Base-by-base conservation (phyloP, 2,888 invertebrate genomes). In the Strigamia transsilvanica region DNA sequence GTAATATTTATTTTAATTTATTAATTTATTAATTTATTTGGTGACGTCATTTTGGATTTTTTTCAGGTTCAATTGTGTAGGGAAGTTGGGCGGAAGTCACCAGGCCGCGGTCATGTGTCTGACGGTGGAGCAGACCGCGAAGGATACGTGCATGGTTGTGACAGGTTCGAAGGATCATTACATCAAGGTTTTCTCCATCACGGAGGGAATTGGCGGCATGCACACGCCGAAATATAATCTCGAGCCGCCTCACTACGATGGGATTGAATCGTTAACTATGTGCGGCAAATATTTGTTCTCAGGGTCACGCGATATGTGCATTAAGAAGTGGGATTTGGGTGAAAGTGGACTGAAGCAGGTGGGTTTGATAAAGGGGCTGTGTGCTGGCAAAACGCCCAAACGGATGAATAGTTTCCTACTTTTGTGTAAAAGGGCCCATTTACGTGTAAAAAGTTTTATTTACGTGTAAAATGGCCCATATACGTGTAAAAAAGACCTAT, bases 241-340 rank as follows among this genome's bases (percentile, higher is more conserved):
- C 82, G 92, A 93, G 85, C 96, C 96, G 15, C 96, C 96, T 7
- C 96, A 96, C 89, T 96, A 96, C 88, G 96, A 96, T 88, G 96
- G 95, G 34, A 94, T 96, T 82, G 94, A 95, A 87, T 93, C 94
- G 73, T 89, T 96, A 79, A 92, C 93, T 42, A 89, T 93, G 81
- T 88, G 89, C 83, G 92, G 91, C 42, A 90, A 91, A 84, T 90
- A 90, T 18, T 89, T 96, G 23, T 96, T 94, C 90, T 94, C 94
- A 86, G 95, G 94, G 56, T 94, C 94, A 7, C 89, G 96, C 78
- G 96, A 96, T 88, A 93, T 92, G 88, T 93, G 94, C 87, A 93
- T 96, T 87, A 95, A 95, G 89, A 92, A 94, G 85, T 95, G 95
- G 95, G 92, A 93, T 86, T 89, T 95, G 34, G 83, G 86, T 13